phyloP scores from a whole-genome alignment of 2,797 vertebrate species.

The Falco rusticolus region DNA sequence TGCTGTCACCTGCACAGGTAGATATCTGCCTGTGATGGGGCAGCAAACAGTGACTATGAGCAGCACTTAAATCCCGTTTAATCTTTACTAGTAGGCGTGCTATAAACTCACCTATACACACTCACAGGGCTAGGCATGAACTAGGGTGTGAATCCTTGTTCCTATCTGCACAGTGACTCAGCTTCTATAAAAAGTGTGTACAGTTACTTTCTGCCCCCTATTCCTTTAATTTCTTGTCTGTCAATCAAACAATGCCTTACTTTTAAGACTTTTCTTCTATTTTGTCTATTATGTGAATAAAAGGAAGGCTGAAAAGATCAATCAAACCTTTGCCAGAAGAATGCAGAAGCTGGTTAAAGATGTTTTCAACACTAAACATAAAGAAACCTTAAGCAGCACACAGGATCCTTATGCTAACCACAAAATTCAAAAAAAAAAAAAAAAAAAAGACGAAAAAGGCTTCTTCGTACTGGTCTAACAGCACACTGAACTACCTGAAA shows the following conservation, averaged over 20 bases:
- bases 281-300: background rate
- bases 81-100: background rate
- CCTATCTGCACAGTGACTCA: background rate
- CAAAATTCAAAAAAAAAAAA: background rate
- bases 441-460: background rate
- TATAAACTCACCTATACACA: background rate
- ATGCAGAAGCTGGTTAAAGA: background rate
- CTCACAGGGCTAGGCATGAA: background rate
- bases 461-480: background rate
- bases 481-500: background rate
- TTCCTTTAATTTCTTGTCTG: background rate
- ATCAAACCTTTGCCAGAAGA: background rate
- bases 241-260: background rate
- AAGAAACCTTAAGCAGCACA: background rate
- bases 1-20: background rate
- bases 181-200: background rate
- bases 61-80: rapidly evolving
- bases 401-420: background rate
- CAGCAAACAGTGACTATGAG: background rate
- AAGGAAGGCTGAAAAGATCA: background rate
- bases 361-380: background rate
- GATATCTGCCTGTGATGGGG: background rate
- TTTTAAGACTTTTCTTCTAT: background rate
- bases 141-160: background rate
- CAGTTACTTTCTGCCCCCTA: background rate